Evolutionary conservation across 1,140 invertebrate genomes (phyloP).

Genomic region (Pseudomyrmex sp.): DNA sequence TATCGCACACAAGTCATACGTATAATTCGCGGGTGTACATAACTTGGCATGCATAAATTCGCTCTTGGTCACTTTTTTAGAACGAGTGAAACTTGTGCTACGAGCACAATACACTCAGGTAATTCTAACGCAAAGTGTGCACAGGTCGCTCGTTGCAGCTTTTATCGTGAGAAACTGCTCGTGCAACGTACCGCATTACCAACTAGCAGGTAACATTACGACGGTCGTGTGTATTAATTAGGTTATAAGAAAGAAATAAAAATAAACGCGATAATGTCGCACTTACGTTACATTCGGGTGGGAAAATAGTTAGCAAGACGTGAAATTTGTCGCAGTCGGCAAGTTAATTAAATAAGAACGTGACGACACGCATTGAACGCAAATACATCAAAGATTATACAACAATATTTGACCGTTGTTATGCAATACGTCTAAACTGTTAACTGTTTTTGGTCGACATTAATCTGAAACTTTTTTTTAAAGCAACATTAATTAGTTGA

Average conservation of each 20-base stretch:
- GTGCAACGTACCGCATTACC: conserved; percentile 53
- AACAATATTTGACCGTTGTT: not conserved
- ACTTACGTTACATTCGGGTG: conserved; percentile 13
- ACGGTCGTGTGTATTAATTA: conserved; percentile 59
- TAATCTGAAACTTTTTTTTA: not conserved
- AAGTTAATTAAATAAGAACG: too few relatives aligned
- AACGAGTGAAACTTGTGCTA: conserved; percentile 1
- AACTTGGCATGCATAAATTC: conserved; percentile 4
- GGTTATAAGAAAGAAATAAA: not conserved
- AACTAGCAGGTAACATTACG: conserved; percentile 63
- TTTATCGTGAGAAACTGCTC: conserved; percentile 56
- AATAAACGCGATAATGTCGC: conserved; percentile 44
- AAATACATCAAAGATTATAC: not conserved
- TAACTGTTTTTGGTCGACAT: not conserved
- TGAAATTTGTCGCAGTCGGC: conserved; percentile 25
- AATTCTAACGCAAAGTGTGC: conserved; percentile 39
- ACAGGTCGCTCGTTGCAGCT: conserved; percentile 19
- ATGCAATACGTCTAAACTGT: not conserved
- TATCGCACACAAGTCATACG: not conserved
- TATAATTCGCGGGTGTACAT: not conserved
- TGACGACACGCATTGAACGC: not conserved
- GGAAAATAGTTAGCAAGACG: not conserved
- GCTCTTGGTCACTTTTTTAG: not conserved
- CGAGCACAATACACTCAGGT: conserved; percentile 5
- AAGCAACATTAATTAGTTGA: conserved; percentile 71